Base-by-base conservation (phyloP, 2,113 vertebrate species). In the Pluvianellus socialis region DNA sequence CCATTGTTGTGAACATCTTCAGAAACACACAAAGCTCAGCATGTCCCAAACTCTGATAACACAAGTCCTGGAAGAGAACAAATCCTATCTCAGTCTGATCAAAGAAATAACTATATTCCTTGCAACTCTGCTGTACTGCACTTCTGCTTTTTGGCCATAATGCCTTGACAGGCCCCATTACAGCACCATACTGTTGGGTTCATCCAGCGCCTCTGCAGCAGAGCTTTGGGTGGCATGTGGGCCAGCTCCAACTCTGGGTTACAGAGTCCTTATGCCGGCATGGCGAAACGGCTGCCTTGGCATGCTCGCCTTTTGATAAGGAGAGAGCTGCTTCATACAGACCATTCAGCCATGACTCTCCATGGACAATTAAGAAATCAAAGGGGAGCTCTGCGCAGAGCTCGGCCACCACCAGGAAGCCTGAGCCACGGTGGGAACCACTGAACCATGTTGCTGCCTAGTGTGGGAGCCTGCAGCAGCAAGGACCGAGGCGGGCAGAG, bases 81-180 rank as follows among this genome's bases (percentile, higher is more conserved):
- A 82, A 76, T 85, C 58, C 38, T 63, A 58, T 88, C 72, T 86
- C 65, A 84, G 70, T 14, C 33, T 49, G 65, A 81, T 74, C 72
- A 93, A 90, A 90, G 88, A 88, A 90, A n/a, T 47, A 71, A 81
- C 44, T 86, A 20, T 81, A 63, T 75, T 93, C 68, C 61, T 88
- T 49, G 65, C 38, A 35, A 28, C 30, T 50, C 42, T 63, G 67
- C 67, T 63, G 9, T 70, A 58, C 5, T 55, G 28, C n/a, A 58
- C 30, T 81, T 61, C 40, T 61, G 35, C 24, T 42, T 91, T 89
- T 63, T 62, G 62, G 65, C 63, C 21, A 22, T 22, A 58, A 23
- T n/a, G 28, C 38, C 38, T 55, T 56, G 56, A 22, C 72, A 88
- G 49, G 49, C 19, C 42, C 16, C 63, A 22, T 42, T 35, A 66